Evolutionary conservation across 2,797 vertebrate species (phyloP).

Genomic region (Hypotaenidia philippensis): DNA sequence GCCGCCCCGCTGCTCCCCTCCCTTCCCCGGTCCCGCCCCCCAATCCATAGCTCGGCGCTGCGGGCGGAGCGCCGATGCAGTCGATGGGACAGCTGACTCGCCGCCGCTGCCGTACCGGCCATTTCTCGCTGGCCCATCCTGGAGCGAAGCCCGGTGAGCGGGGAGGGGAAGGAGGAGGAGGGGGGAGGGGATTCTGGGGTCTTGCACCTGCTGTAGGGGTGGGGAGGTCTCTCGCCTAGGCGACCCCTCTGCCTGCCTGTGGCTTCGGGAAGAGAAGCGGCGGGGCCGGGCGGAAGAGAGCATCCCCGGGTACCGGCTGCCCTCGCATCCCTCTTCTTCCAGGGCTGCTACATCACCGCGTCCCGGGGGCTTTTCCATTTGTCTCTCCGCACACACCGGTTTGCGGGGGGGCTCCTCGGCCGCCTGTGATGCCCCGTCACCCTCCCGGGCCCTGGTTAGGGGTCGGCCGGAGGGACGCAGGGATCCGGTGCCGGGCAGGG

Average conservation of each 20-base stretch:
- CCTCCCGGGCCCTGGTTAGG: too few species aligned
- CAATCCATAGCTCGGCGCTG: not conserved
- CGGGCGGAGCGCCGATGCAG: not conserved
- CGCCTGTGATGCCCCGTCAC: not conserved
- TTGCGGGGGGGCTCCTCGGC: not conserved
- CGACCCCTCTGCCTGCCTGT: not conserved
- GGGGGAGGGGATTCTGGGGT: accelerated
- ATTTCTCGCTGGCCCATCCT: not conserved
- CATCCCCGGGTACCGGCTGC: not conserved
- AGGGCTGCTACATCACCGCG: not conserved
- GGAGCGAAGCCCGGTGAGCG: not conserved
- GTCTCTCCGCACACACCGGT: accelerated
- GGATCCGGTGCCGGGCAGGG: not conserved
- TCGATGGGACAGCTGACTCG: not conserved
- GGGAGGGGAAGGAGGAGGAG: too few species aligned
- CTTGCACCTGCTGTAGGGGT: accelerated
- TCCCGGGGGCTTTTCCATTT: too few species aligned
- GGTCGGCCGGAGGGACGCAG: too few species aligned
- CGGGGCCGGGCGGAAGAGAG: not conserved
- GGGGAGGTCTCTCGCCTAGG: too few species aligned
- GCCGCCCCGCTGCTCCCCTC: not conserved
- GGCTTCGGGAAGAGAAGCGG: not conserved
- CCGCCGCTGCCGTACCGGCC: not conserved
- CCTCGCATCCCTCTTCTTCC: too few species aligned
- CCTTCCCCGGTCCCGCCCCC: not conserved